Evolutionary conservation across 2,113 vertebrate genomes (phyloP), one percentile per base, ranked within the genome.

Genomic region (Beaufortia kweichowensis): DNA sequence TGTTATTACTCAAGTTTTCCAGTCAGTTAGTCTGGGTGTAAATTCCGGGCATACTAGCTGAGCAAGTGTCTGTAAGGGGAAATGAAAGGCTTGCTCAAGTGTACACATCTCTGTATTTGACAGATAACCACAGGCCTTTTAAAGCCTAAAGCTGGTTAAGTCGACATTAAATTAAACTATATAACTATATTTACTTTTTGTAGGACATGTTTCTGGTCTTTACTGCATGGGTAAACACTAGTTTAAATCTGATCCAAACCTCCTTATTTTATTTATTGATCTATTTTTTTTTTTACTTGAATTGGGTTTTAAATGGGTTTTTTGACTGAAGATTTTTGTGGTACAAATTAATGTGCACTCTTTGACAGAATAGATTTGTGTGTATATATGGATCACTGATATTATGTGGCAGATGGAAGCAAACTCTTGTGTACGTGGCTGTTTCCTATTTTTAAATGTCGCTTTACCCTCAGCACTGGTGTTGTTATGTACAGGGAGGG

Each of bases 1-100:
- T 56, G 19, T 53, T 78, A 74, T 83, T 79, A 83, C 71, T 83
- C 81, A 79, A 68, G 70, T 77, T 80, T 84, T 81, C 73, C 81
- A 79, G 82, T 81, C 73, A 29, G 75, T 80, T 66, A 77, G 81
- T 79, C 65, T 64, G 72, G 41, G 81, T 81, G 68, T 83, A 72
- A 80, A 76, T 81, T 81, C 75, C 81, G 72, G 48, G 46, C 62
- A 79, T 78, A 24, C 31, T 80, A 60, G 76, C 62, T 33, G 26
- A 80, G 55, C 66, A 63, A 48, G 29, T 60, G 8, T 41, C 35
- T 43, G 21, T 33, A 64, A 66, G 50, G 60, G 76, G 76, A 81
- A 81, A 63, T 76, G 76, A 81, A 79, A 83, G 39, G 69, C 39
- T 41, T 76, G 61, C 64, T 23, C 28, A 82, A 50, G 55, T 35